These are phyloP conservation scores for Phocoena sinus DNA, from an alignment of 2,113 vertebrate species.

Conservation along the genomic window DNA sequence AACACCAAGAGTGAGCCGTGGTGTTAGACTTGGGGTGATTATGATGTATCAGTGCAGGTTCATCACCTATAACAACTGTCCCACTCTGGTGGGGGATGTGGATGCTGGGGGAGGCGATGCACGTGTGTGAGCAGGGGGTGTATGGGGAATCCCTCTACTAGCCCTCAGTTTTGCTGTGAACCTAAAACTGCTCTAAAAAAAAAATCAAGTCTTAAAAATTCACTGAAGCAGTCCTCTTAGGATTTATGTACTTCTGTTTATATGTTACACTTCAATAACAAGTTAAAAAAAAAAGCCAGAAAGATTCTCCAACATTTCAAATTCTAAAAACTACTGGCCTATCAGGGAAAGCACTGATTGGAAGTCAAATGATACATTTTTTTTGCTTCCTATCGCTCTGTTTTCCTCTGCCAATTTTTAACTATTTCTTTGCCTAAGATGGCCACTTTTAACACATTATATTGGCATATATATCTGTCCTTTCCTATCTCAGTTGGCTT, in stretches of 20 bases:
- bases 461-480: background rate
- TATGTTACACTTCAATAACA: background rate
- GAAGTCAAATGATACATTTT: background rate
- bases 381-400: background rate
- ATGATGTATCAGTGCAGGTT: background rate
- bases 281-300: background rate
- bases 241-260: background rate
- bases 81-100: too few species aligned
- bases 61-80: too few species aligned
- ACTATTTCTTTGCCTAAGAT: background rate
- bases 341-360: background rate
- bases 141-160: background rate
- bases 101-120: background rate
- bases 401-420: background rate
- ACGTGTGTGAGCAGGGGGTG: too few species aligned
- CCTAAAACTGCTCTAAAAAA: background rate
- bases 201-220: background rate
- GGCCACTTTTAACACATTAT: background rate
- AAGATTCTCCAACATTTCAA: background rate
- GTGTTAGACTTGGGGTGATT: background rate
- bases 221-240: background rate
- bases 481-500: background rate
- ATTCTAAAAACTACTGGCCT: background rate
- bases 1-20: background rate
- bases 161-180: background rate